These are phyloP conservation scores for Agrilus cyanescens DNA, from an alignment of 2,888 invertebrate species.

Conservation along the genomic window DNA sequence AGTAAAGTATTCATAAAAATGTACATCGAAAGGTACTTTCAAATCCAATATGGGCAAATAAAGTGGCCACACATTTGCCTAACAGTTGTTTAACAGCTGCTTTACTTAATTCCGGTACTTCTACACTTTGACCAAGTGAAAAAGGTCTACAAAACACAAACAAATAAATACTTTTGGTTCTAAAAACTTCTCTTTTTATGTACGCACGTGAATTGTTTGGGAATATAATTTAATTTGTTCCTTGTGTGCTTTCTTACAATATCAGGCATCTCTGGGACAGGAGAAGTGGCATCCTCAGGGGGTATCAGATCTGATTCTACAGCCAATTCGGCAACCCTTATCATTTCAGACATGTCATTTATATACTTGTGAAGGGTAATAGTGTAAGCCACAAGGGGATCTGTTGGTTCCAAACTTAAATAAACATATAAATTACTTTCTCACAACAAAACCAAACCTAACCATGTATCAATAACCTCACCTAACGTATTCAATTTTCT, in stretches of 20 bases:
- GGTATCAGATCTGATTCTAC: slow-evolving; percentile 27
- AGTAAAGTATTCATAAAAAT: neutral
- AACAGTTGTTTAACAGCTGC: slow-evolving; percentile 31
- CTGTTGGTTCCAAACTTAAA: slow-evolving; percentile 27
- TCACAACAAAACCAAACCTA: too few relatives aligned
- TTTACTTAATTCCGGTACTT: slow-evolving; percentile 28
- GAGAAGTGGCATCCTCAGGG: slow-evolving; percentile 25
- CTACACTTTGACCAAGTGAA: slow-evolving; percentile 22
- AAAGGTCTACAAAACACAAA: slow-evolving; percentile 18
- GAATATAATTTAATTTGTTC: slow-evolving; percentile 27
- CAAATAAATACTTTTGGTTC: neutral
- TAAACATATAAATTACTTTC: too few relatives aligned
- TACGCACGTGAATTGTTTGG: slow-evolving; percentile 24
- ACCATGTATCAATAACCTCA: neutral
- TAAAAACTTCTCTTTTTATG: neutral
- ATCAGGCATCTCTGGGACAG: slow-evolving; percentile 25
- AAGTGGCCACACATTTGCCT: slow-evolving; percentile 37
- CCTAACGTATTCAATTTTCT: slow-evolving; percentile 23
- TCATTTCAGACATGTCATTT: slow-evolving; percentile 28
- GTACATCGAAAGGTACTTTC: slow-evolving; percentile 30
- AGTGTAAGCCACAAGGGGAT: slow-evolving; percentile 28
- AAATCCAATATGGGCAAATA: slow-evolving; percentile 43
- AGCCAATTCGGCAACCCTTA: slow-evolving; percentile 26
- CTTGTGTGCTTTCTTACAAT: slow-evolving; percentile 20
- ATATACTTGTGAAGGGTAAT: slow-evolving; percentile 31